These are phyloP conservation scores for Lacerta agilis DNA, from an alignment of 2,797 vertebrate genomes.

Conservation along the genomic window DNA sequence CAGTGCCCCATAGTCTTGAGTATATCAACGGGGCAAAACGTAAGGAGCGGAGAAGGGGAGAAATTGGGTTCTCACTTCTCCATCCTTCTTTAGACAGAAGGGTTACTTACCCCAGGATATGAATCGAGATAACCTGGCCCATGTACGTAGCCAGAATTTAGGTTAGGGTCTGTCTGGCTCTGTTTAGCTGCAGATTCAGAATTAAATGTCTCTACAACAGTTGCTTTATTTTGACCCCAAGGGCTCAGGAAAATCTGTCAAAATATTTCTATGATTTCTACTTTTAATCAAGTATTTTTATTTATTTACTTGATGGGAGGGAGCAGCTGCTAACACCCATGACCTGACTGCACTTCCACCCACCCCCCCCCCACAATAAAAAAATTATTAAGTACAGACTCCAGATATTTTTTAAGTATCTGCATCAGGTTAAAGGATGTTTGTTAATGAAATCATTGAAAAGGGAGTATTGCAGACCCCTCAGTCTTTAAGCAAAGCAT, in stretches of 20 bases:
- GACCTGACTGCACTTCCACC: too few species aligned
- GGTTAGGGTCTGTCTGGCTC: too few species aligned
- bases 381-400: slow-evolving; percentile 44
- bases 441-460: slow-evolving; percentile 61
- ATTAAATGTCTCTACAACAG: too few species aligned
- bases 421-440: slow-evolving; percentile 11
- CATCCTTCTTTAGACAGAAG: slow-evolving; percentile 15
- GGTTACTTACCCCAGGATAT: background rate
- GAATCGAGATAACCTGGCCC: slow-evolving; percentile 30
- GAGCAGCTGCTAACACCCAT: too few species aligned
- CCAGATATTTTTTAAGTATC: slow-evolving; percentile 51
- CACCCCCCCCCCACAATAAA: slow-evolving; percentile 38
- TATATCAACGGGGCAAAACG: slow-evolving; percentile 20
- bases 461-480: slow-evolving; percentile 8
- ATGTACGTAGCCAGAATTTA: slow-evolving; percentile 13
- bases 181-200: too few species aligned
- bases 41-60: background rate
- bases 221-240: too few species aligned
- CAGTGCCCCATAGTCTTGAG: slow-evolving; percentile 27
- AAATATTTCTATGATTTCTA: too few species aligned
- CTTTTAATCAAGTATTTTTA: too few species aligned
- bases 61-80: slow-evolving; percentile 34
- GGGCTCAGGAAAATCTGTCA: too few species aligned
- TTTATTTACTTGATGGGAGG: too few species aligned
- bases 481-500: too few species aligned